These are phyloP conservation scores for Perognathus longimembris DNA, from an alignment of 2,113 vertebrate genomes.

Conservation along the genomic window DNA sequence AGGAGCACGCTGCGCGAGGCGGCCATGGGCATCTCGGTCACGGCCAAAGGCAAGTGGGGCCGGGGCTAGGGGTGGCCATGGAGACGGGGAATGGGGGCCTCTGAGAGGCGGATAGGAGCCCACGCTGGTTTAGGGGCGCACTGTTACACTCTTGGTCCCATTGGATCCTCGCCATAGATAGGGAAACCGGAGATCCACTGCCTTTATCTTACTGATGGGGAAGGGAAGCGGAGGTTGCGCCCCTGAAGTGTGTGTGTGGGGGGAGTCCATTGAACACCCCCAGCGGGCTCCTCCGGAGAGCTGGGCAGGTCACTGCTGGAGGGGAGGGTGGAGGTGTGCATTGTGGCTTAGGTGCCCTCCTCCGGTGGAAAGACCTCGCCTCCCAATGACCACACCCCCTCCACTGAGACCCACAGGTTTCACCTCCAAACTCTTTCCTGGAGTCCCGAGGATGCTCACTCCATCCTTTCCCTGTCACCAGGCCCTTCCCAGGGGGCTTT, in stretches of 20 bases:
- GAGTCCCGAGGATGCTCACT: neutral
- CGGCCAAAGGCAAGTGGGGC: conserved; percentile 91
- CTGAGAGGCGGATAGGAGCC: fast-evolving
- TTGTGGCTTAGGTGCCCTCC: neutral
- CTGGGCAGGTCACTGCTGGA: neutral
- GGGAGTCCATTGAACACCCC: neutral
- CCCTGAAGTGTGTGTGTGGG: neutral
- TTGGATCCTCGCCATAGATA: neutral
- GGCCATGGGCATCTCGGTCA: conserved; percentile 95
- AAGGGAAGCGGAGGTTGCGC: conserved; percentile 11
- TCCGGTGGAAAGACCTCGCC: neutral
- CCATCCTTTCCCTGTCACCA: neutral
- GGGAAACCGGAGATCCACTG: neutral
- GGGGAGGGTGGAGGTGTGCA: neutral
- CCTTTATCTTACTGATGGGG: conserved; percentile 11
- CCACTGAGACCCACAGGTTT: neutral
- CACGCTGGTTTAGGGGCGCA: neutral
- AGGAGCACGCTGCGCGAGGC: conserved; percentile 93
- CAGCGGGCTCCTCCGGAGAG: neutral
- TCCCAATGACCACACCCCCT: neutral
- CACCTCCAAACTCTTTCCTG: neutral
- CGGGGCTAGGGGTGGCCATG: neutral
- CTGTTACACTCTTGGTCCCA: neutral
- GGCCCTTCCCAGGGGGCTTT: neutral
- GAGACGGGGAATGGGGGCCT: neutral